Base-by-base conservation (phyloP, 2,797 vertebrate species). In the Decapterus maruadsi region DNA sequence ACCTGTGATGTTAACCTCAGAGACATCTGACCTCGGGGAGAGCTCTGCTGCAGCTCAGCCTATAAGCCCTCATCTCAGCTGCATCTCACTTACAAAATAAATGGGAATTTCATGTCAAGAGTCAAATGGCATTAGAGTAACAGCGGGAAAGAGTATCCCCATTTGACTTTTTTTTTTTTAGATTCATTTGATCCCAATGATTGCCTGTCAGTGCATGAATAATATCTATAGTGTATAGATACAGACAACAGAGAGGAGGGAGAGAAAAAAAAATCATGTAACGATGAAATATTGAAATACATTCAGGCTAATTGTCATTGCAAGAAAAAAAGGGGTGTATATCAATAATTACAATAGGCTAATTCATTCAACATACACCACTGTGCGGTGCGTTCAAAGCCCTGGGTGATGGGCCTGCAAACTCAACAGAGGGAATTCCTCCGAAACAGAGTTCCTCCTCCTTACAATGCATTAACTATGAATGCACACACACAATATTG, bases 61-160 rank as follows among this genome's bases (percentile, higher is more conserved):
- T 79, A 26, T 26, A 76, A 89, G 78, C 79, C 53, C 48, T 84
- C 42, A 66, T 74, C 78, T 80, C 53, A 0, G 77, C 81, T 80
- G 83, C 77, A 90, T 80, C 77, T 80, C 78, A 72, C 79, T 87
- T 69, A 83, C 71, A 83, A 80, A 89, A 89, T 75, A 68, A 90
- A 87, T 83, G 75, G 77, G 75, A 88, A 87, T 88, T 68, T 87
- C 68, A 81, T 88, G 74, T 80, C n/a, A 54, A 66, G 67, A 85
- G 74, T 85, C 71, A 86, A 70, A 88, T 71, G 77, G 81, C 87
- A 88, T 87, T 85, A 85, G 58, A 84, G 75, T 65, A 81, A 78
- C 57, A 77, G 72, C 66, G 71, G 66, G 84, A 68, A 59, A 40
- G 72, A 57, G 50, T 61, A 84, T 83, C 83, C 74, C 76, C 65